Evolutionary conservation across 2,888 invertebrate genomes (phyloP), one percentile per base, ranked within the genome.

Genomic region (Myathropa florea): DNA sequence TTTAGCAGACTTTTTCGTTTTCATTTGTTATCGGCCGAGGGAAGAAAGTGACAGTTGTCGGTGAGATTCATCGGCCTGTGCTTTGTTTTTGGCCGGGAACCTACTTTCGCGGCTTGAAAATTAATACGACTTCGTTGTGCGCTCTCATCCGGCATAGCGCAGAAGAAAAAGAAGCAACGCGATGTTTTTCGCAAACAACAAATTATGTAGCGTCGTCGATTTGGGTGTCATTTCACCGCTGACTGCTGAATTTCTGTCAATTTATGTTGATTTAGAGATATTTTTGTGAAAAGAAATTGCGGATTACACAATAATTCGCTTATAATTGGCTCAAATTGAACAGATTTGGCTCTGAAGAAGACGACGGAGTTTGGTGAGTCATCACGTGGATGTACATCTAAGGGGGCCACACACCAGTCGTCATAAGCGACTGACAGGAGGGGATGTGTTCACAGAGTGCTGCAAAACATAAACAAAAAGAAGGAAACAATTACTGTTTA

Each of bases 1-100:
- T n/a, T n/a, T n/a, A n/a, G 33, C 39, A n/a, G 3, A n/a, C n/a
- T 1, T 46, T 18, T 1, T 18, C 46, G 2, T 18, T 46, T 46
- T 46, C 18, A 46, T 46, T 46, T 46, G 46, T 59, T 71, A 79
- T 83, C 79, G 83, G 75, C 63, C 26, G 65, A 14, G 60, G 78
- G 75, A 86, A 86, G 86, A 86, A 83, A 86, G 86, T 57, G 86
- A 83, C 71, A 86, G 82, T 86, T 23, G 61, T 55, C 57, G 23
- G 26, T 63, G 24, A 30, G 63, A 53, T n/a, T 77, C 60, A 46
- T 21, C 57, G 36, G 30, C 18, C 10, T 26, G 63, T 55, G 6
- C n/a, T 65, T 36, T 67, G 59, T 26, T 46, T 28, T 79, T 60
- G 65, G 26, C 24, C 6, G 30, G 71, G 64, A 81, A 75, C 73